These are phyloP conservation scores for Hippocampus abdominalis DNA, from an alignment of 2,113 vertebrate genomes.

Conservation along the genomic window DNA sequence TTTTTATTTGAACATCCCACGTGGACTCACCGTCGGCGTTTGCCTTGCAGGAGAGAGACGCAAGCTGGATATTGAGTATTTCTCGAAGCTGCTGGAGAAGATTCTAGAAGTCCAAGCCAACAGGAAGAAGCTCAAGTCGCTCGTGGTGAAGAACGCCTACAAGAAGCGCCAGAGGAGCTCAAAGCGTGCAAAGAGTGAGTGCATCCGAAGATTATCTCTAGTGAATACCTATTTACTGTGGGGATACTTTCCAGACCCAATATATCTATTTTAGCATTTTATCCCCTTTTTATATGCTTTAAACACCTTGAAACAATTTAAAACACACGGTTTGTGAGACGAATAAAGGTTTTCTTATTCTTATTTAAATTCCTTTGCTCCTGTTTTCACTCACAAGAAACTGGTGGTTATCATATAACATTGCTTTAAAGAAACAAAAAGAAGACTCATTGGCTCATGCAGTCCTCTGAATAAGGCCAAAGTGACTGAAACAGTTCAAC, in stretches of 20 bases:
- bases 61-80: slow-evolving; percentile 89
- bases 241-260: too few relatives aligned
- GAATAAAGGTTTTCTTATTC: not conserved
- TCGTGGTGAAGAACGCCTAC: slow-evolving; percentile 28
- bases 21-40: not conserved
- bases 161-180: slow-evolving; percentile 34
- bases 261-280: too few relatives aligned
- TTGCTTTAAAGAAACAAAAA: too few relatives aligned
- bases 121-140: slow-evolving; percentile 71
- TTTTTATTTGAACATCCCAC: not conserved
- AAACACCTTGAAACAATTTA: too few relatives aligned
- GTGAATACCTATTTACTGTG: not conserved
- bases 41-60: slow-evolving; percentile 79
- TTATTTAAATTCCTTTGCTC: not conserved
- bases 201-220: not conserved
- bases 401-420: too few relatives aligned
- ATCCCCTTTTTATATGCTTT: not conserved
- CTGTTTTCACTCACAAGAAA: not conserved
- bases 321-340: too few relatives aligned
- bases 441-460: too few relatives aligned
- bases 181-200: slow-evolving; percentile 36
- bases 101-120: slow-evolving; percentile 81
- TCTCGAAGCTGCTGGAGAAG: slow-evolving; percentile 85
- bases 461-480: too few relatives aligned
- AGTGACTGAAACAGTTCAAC: too few relatives aligned